A percentile compares a stretch with the other conserved stretches of the same genome.
Conservation (phyloP, 2,797 vertebrate genomes). For the Eleutherodactylus coqui region DNA sequence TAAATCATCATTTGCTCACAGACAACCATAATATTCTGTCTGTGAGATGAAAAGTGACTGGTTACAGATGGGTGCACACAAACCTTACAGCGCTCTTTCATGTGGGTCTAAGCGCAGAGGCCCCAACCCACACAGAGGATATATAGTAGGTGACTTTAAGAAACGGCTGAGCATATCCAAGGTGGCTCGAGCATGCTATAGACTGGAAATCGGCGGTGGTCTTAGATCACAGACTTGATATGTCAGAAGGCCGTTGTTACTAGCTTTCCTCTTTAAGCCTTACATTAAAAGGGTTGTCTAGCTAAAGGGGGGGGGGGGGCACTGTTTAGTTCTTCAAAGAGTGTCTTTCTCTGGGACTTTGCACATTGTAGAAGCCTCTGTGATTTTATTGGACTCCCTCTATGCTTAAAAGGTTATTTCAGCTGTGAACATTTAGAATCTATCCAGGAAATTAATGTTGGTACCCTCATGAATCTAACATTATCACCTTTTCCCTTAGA, state of each 20-base stretch:
- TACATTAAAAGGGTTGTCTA: too few species aligned
- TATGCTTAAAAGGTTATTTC: too few species aligned
- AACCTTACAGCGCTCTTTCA: conserved; percentile 14
- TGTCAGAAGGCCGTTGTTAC: neutral
- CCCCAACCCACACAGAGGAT: neutral
- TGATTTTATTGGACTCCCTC: too few species aligned
- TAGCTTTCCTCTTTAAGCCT: neutral
- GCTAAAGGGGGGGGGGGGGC: too few species aligned
- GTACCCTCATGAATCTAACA: too few species aligned
- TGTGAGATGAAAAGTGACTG: conserved; percentile 31
- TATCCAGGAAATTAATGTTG: too few species aligned
- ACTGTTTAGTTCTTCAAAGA: too few species aligned
- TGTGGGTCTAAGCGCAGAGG: conserved; percentile 15
- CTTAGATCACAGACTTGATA: neutral
- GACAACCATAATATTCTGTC: neutral
- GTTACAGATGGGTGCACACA: neutral
- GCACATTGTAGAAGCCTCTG: too few species aligned
- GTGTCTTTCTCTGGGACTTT: too few species aligned
- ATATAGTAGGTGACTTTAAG: neutral
- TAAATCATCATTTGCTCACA: conserved; percentile 27
- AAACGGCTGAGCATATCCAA: neutral
- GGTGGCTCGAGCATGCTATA: neutral
- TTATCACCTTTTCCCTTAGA: too few species aligned
- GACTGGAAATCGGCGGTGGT: neutral
- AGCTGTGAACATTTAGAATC: too few species aligned